Base-by-base conservation (phyloP, 2,888 invertebrate species). In the Sympetrum striolatum region DNA sequence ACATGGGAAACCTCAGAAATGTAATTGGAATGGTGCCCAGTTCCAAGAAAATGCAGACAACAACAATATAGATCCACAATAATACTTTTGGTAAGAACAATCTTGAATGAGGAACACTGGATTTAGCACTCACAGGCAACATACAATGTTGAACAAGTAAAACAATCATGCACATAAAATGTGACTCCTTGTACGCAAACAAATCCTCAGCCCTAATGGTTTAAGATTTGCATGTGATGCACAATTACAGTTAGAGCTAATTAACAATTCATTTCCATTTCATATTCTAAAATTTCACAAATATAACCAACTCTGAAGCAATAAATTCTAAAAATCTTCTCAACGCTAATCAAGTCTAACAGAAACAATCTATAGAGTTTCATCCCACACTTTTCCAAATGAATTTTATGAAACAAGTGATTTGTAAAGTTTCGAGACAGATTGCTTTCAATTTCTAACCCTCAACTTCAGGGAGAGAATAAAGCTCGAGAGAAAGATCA, bases 11-110 rank as follows among this genome's bases (percentile, higher is more conserved):
- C 4, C 48, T 10, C 25, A 60, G 31, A 53, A 35, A 60, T 39
- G 14, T 35, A 64, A 35, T 60, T 37, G 60, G 35, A 64, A 53
- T 60, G 86, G 60, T 86, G 37, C 86, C 86, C 86, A 86, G 37
- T n/a, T 48, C 35, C 37, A 86, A 37, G 39, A 60, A 35, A 64
- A 86, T 37, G 37, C 35, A 86, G 86, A 86, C 60, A 58, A 86
- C 60, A 64, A 86, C 86, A 86, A 18, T 86, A 64, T 15, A 60
- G 60, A 58, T 86, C 39, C 60, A 86, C 60, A 86, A 86, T 86
- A 86, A 86, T 86, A 86, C 86, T 86, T 86, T 86, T 86, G 86
- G 86, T 86, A 86, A 82, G 86, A 86, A 86, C 60, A 86, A 39
- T 60, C 58, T 86, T 64, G 37, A 60, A 58, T 86, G 37, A 86